These are phyloP conservation scores for Plusia festucae DNA, from an alignment of 2,888 invertebrate genomes.

Conservation along the genomic window DNA sequence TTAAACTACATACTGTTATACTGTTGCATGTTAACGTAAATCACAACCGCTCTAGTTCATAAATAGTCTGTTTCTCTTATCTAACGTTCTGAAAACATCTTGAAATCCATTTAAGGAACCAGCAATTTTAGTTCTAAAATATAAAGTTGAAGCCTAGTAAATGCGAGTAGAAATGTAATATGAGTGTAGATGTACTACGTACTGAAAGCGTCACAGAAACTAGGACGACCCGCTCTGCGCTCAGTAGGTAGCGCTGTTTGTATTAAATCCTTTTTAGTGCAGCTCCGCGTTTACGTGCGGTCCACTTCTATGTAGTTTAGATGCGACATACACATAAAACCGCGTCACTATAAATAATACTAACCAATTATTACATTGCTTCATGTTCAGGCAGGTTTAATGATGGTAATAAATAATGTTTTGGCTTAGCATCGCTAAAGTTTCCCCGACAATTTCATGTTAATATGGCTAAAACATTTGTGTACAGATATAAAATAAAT, in stretches of 20 bases:
- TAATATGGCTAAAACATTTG: neutral
- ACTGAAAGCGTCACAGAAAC: slow-evolving; percentile 4
- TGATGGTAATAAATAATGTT: neutral
- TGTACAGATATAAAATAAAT: neutral
- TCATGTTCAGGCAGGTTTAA: neutral
- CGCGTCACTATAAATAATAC: neutral
- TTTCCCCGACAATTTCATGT: neutral
- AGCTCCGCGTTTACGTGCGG: neutral
- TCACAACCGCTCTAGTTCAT: too few species aligned
- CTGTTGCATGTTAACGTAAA: too few species aligned
- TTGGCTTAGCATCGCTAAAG: neutral
- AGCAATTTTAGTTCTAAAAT: neutral
- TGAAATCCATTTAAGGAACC: neutral
- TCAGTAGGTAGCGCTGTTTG: neutral
- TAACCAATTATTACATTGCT: neutral
- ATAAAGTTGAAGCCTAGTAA: neutral
- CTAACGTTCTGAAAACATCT: neutral
- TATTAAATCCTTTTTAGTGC: slow-evolving; percentile 7
- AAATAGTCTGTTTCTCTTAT: too few species aligned
- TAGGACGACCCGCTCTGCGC: neutral
- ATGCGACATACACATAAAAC: neutral
- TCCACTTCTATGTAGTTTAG: neutral
- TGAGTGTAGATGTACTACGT: neutral
- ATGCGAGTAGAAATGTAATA: neutral
- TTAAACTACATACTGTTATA: too few species aligned